Conservation (phyloP, 2,797 vertebrate species). For the Acipenser ruthenus region DNA sequence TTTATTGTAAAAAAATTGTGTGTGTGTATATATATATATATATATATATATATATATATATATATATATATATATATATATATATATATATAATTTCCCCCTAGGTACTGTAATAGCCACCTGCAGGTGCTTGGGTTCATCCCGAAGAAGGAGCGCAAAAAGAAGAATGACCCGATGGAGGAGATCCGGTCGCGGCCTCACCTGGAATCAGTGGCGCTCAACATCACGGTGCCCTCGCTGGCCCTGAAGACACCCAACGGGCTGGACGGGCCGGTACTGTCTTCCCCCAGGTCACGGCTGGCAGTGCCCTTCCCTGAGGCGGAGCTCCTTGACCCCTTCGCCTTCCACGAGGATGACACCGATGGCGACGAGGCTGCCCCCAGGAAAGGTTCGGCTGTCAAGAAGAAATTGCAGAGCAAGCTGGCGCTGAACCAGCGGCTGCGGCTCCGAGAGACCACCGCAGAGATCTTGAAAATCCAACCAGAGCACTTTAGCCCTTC, state of each 20-base stretch:
- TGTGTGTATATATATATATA: too few relatives aligned
- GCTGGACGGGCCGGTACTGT: constrained; percentile 84
- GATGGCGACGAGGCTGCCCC: constrained; percentile 74
- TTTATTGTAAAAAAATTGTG: too few relatives aligned
- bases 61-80: too few relatives aligned
- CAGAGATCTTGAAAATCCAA: constrained; percentile 73
- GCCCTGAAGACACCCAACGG: constrained; percentile 90
- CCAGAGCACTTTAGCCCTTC: constrained; percentile 93
- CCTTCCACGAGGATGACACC: constrained; percentile 81
- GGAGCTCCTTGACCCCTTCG: constrained; percentile 89
- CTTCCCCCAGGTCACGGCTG: constrained; percentile 81
- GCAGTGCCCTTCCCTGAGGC: constrained; percentile 72
- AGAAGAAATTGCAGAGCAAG: constrained; percentile 86
- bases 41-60: too few relatives aligned
- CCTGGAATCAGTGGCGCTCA: constrained; percentile 90
- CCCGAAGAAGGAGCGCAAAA: constrained; percentile 98
- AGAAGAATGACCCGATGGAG: constrained; percentile 92
- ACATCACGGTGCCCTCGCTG: constrained; percentile 88
- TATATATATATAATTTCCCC: constrained; percentile 16
- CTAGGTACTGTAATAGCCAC: constrained; percentile 98
- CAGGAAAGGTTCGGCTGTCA: constrained; percentile 77
- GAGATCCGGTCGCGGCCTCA: constrained; percentile 84
- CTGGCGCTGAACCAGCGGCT: constrained; percentile 81
- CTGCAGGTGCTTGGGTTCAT: constrained; percentile 98
- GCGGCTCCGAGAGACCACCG: constrained; percentile 66